Percentiles rank a stretch among this genome's conserved stretches.
phyloP scores from a whole-genome alignment of 2,797 vertebrate species.

The Lemur catta region DNA sequence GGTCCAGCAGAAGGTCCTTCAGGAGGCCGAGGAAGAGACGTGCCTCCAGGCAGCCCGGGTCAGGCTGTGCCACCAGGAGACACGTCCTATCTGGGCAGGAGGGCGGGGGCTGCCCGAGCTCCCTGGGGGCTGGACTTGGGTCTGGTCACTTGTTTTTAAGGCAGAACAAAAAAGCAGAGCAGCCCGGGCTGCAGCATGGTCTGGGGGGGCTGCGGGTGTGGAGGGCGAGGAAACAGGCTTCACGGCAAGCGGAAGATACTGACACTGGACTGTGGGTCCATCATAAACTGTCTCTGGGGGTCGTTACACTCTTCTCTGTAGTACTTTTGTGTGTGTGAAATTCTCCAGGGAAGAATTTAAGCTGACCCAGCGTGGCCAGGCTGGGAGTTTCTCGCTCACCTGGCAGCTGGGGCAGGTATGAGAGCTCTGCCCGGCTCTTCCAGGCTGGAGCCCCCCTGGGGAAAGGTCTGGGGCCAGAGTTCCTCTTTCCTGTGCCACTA shows the following conservation, averaged over 20 bases:
- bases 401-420: neutral
- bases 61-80: neutral
- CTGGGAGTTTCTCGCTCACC: neutral
- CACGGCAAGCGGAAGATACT: neutral
- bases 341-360: neutral
- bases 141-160: neutral
- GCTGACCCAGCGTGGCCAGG: neutral
- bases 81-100: fast-evolving
- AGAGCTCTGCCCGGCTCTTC: too few relatives aligned
- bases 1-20: neutral
- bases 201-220: neutral
- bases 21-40: neutral
- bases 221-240: neutral
- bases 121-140: neutral
- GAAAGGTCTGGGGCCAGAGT: neutral
- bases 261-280: neutral
- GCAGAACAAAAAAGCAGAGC: neutral
- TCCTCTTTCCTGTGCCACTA: neutral
- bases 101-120: neutral
- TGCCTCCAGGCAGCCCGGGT: neutral
- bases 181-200: neutral
- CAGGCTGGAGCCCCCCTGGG: neutral
- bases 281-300: neutral
- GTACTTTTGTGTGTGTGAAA: neutral
- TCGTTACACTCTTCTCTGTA: neutral